Evolutionary conservation across 2,797 vertebrate genomes (phyloP).

Genomic region (Micropoecilia bifurca): DNA sequence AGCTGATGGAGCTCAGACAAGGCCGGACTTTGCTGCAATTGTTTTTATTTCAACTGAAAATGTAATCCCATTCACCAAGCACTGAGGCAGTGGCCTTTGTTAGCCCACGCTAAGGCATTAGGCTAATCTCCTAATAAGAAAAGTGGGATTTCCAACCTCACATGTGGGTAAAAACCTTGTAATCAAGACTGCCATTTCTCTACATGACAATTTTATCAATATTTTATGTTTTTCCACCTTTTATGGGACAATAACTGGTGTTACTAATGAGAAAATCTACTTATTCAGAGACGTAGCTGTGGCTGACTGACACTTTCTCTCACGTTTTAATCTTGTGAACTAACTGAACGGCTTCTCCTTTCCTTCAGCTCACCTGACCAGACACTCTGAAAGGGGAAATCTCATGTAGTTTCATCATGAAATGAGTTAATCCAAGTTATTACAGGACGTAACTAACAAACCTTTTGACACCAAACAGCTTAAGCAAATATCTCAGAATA

Average conservation of each 20-base stretch:
- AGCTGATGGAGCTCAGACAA: slow-evolving; percentile 26
- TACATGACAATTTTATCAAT: background rate
- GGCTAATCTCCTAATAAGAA: slow-evolving; percentile 46
- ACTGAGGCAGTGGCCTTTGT: slow-evolving; percentile 38
- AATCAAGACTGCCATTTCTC: slow-evolving; percentile 25
- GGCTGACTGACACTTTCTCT: slow-evolving; percentile 33
- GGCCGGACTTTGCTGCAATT: slow-evolving; percentile 23
- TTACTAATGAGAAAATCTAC: background rate
- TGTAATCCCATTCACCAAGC: slow-evolving; percentile 38
- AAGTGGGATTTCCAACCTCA: slow-evolving; percentile 44
- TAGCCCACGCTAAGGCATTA: slow-evolving; percentile 58
- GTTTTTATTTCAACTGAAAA: slow-evolving; percentile 38
- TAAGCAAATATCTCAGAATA: too few species aligned
- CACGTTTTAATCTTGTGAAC: slow-evolving; percentile 29
- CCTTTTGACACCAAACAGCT: background rate
- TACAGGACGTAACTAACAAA: background rate
- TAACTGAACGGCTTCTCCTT: slow-evolving; percentile 49
- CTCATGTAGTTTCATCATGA: background rate
- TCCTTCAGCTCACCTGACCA: slow-evolving; percentile 53
- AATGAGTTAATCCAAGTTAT: background rate
- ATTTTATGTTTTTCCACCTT: background rate
- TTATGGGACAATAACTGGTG: slow-evolving; percentile 16
- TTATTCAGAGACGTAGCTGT: slow-evolving; percentile 11
- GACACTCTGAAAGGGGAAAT: slow-evolving; percentile 23
- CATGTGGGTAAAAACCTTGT: slow-evolving; percentile 47